A percentile compares a stretch with the other conserved stretches of the same genome.
phyloP scores from a whole-genome alignment of 2,888 invertebrate species.

The Lymantria dispar region DNA sequence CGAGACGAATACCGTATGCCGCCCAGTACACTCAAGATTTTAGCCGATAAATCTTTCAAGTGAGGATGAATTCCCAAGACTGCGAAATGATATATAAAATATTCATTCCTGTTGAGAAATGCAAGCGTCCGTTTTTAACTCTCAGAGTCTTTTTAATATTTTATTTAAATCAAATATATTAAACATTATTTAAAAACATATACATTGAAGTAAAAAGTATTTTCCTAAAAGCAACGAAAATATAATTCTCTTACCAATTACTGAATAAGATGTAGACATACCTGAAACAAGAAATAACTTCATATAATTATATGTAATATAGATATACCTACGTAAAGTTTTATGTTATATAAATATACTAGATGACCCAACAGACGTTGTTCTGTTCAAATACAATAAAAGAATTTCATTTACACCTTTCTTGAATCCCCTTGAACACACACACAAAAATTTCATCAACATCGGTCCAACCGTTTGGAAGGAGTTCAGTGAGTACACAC shows the following conservation, averaged over 20 bases:
- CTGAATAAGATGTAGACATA: slow-evolving; percentile 21
- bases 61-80: slow-evolving; percentile 69
- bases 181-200: too few relatives aligned
- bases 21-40: slow-evolving; percentile 66
- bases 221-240: background rate
- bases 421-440: too few relatives aligned
- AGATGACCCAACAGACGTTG: too few relatives aligned
- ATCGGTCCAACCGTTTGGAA: too few relatives aligned
- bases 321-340: too few relatives aligned
- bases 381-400: too few relatives aligned
- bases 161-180: slow-evolving; percentile 10
- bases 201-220: too few relatives aligned
- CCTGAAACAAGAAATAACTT: slow-evolving; percentile 27
- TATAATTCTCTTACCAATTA: slow-evolving; percentile 3
- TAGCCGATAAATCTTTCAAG: slow-evolving; percentile 74
- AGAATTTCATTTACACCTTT: too few relatives aligned
- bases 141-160: slow-evolving; percentile 33
- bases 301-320: too few relatives aligned
- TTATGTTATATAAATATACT: too few relatives aligned
- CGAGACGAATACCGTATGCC: slow-evolving; percentile 50
- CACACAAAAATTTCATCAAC: too few relatives aligned
- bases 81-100: slow-evolving; percentile 77
- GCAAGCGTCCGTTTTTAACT: slow-evolving; percentile 70
- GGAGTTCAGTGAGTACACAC: too few relatives aligned
- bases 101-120: slow-evolving; percentile 70